Evolutionary conservation across 2,113 vertebrate genomes (phyloP).

Genomic region (Anguilla japonica): DNA sequence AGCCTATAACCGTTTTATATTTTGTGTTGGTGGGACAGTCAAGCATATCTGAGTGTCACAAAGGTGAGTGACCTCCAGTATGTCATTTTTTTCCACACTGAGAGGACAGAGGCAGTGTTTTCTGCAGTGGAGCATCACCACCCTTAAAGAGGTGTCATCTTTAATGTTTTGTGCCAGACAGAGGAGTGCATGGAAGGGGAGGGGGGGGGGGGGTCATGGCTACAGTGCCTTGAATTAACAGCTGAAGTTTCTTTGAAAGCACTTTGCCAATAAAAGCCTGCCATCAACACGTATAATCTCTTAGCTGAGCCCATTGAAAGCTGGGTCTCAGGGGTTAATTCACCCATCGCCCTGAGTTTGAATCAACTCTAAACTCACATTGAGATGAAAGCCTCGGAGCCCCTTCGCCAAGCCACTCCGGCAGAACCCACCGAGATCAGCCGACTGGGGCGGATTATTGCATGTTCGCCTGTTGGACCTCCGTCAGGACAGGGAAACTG

Average conservation of each 20-base stretch:
- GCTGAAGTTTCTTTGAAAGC: conserved; percentile 85
- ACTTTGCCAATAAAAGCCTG: conserved; percentile 87
- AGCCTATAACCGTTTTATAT: neutral
- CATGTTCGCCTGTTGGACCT: conserved; percentile 91
- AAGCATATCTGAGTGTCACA: conserved; percentile 17
- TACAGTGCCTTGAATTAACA: conserved; percentile 86
- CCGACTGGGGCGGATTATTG: conserved; percentile 91
- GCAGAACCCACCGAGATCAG: conserved; percentile 84
- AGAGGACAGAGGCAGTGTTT: conserved; percentile 26
- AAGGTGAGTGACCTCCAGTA: conserved; percentile 28
- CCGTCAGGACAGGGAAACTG: conserved; percentile 94
- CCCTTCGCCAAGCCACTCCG: conserved; percentile 75
- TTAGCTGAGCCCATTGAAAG: conserved; percentile 97
- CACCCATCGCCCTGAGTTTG: conserved; percentile 97
- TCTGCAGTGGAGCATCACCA: neutral
- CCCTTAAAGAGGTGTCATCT: conserved; percentile 17
- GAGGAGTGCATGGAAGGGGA: conserved; percentile 20
- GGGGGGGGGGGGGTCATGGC: conserved; percentile 37
- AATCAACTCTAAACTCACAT: conserved; percentile 98
- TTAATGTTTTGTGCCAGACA: conserved; percentile 29
- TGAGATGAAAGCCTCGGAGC: conserved; percentile 93
- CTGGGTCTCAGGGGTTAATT: conserved; percentile 95
- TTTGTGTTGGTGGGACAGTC: neutral
- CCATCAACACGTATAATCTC: conserved; percentile 99
- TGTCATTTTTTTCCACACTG: conserved; percentile 11